A percentile compares a stretch with the other conserved stretches of the same genome.
phyloP scores from a whole-genome alignment of 1,140 invertebrate species.

The Calycopis cecrops region DNA sequence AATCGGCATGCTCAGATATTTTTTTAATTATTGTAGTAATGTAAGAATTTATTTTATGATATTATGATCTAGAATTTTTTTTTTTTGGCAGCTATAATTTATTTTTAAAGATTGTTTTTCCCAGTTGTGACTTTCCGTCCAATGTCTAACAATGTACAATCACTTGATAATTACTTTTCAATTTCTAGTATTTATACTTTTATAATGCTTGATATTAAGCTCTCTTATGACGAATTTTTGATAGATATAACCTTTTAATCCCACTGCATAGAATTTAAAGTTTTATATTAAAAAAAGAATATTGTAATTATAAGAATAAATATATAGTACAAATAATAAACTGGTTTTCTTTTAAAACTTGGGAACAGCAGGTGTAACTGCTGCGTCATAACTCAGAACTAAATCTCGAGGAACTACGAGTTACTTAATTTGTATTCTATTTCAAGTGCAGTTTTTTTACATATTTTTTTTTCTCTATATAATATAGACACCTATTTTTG shows the following conservation, averaged over 20 bases:
- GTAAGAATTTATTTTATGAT: not conserved
- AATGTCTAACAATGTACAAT: slow-evolving; percentile 3
- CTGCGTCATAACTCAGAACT: too few species aligned
- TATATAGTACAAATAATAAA: slow-evolving; percentile 12
- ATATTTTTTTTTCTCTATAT: too few species aligned
- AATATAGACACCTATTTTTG: too few species aligned
- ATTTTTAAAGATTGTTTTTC: slow-evolving; percentile 3
- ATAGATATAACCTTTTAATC: slow-evolving; percentile 1
- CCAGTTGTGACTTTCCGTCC: not conserved
- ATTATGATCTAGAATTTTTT: not conserved
- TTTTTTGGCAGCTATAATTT: slow-evolving; percentile 1
- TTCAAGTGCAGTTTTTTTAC: too few species aligned
- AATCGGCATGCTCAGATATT: not conserved
- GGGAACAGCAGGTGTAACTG: too few species aligned
- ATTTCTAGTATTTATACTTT: not conserved
- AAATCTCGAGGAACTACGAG: too few species aligned
- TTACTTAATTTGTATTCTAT: too few species aligned
- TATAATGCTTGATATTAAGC: slow-evolving; percentile 1
- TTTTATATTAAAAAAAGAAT: not conserved
- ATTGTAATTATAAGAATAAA: slow-evolving; percentile 10
- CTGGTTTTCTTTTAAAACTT: slow-evolving; percentile 16
- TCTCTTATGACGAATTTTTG: slow-evolving; percentile 10
- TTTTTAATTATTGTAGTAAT: not conserved
- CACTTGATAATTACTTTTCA: not conserved
- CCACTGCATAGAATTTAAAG: slow-evolving; percentile 3